Conservation (phyloP, 2,113 vertebrate genomes). For the Pterocles burchelli region DNA sequence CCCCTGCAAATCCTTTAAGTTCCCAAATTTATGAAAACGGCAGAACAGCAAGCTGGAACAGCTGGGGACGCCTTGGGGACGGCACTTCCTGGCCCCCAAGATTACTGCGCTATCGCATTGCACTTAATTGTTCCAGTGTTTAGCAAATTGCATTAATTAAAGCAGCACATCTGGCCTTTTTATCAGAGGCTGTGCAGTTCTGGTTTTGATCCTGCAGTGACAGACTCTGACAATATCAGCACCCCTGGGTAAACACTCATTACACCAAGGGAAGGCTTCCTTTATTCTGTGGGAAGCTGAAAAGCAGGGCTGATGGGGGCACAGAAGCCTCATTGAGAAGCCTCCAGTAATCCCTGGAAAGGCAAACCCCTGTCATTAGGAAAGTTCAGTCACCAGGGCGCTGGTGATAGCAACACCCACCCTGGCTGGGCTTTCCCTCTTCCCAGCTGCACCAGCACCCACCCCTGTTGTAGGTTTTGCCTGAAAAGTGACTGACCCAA, state of each 20-base stretch:
- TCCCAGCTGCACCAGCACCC: neutral
- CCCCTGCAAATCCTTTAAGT: neutral
- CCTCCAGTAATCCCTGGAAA: neutral
- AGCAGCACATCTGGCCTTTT: slow-evolving; percentile 55
- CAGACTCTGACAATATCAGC: slow-evolving; percentile 32
- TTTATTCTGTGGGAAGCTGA: neutral
- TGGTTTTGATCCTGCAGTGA: slow-evolving; percentile 55
- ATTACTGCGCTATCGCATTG: neutral
- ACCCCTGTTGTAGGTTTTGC: accelerated
- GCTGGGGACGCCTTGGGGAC: slow-evolving; percentile 13
- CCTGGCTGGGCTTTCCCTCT: neutral
- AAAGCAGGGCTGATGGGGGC: accelerated
- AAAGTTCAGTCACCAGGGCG: neutral
- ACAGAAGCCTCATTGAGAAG: neutral
- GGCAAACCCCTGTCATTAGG: neutral
- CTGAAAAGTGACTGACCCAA: neutral
- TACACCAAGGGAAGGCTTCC: neutral
- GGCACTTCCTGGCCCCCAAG: neutral
- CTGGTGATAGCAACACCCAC: neutral
- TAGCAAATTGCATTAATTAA: slow-evolving; percentile 66
- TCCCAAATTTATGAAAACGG: neutral
- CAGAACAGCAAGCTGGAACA: neutral
- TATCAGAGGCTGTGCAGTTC: slow-evolving; percentile 40
- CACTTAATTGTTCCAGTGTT: slow-evolving; percentile 34
- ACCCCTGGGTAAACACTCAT: neutral